These are phyloP conservation scores for Myrmecobius fasciatus DNA, from an alignment of 2,113 vertebrate genomes.

Conservation along the genomic window DNA sequence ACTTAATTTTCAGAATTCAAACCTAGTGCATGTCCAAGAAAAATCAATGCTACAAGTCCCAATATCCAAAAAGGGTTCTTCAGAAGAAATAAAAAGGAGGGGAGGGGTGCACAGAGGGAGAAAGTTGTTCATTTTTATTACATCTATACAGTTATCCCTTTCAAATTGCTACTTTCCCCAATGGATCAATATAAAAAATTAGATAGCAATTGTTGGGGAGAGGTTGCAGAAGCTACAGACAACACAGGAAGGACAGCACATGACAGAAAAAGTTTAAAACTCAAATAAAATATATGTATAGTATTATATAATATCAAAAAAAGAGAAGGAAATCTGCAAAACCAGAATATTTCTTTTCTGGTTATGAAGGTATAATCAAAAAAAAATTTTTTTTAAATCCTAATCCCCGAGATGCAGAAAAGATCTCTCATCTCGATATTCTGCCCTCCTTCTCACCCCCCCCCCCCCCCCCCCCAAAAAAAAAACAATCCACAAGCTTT, in stretches of 20 bases:
- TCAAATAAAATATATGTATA: background rate
- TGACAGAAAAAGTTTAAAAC: background rate
- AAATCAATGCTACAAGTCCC: background rate
- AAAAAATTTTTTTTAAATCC: background rate
- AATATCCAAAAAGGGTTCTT: too few relatives aligned
- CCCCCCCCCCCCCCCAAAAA: background rate
- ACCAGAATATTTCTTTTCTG: background rate
- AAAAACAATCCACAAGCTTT: background rate
- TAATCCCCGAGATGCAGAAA: background rate
- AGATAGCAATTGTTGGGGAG: background rate
- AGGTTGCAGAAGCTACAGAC: background rate
- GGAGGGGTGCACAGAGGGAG: too few relatives aligned
- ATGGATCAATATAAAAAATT: background rate
- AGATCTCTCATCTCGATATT: too few relatives aligned
- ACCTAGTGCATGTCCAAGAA: background rate
- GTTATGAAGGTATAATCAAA: background rate
- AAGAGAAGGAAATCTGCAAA: background rate
- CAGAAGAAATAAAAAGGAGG: too few relatives aligned
- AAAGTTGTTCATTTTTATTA: background rate
- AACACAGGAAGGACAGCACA: background rate
- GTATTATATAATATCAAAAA: background rate
- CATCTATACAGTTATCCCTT: background rate
- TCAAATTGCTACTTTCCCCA: background rate
- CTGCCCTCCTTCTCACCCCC: too few relatives aligned
- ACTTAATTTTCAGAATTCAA: slow-evolving; percentile 8